Conservation (phyloP, 2,797 vertebrate species). For the Chrysocyon brachyurus region DNA sequence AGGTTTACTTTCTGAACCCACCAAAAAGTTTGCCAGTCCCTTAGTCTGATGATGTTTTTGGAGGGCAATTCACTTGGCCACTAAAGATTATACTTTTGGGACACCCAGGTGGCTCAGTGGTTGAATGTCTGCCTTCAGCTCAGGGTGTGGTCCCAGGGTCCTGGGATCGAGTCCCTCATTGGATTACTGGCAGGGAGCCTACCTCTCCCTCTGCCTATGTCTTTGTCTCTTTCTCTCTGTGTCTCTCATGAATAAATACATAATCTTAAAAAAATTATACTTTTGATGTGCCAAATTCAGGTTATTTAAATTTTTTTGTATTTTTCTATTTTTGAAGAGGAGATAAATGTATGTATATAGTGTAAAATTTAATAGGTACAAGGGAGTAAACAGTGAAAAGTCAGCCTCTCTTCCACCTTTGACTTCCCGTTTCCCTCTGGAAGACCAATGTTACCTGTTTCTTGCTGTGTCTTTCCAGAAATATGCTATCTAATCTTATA, state of each 20-base stretch:
- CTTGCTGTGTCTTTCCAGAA: slow-evolving; percentile 24
- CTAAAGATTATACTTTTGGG: neutral
- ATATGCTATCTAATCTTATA: neutral
- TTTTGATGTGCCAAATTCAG: neutral
- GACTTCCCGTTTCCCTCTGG: neutral
- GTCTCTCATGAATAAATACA: too few species aligned
- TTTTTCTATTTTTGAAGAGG: slow-evolving; percentile 22
- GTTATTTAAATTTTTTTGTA: neutral
- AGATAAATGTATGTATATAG: accelerated
- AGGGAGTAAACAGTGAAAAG: neutral
- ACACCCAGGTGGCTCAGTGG: too few species aligned
- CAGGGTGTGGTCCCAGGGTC: too few species aligned
- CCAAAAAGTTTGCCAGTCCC: neutral
- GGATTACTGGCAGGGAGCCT: too few species aligned
- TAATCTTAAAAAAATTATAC: neutral
- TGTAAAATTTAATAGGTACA: neutral
- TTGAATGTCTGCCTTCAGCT: too few species aligned
- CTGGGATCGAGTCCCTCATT: too few species aligned
- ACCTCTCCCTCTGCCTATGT: too few species aligned
- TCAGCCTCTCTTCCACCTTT: neutral
- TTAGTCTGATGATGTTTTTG: neutral
- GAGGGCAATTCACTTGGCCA: neutral
- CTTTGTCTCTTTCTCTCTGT: too few species aligned
- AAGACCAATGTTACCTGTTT: neutral
- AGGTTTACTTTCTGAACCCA: neutral